Conservation (phyloP, 1,140 invertebrate species). For the Pemphigus obesinymphae region DNA sequence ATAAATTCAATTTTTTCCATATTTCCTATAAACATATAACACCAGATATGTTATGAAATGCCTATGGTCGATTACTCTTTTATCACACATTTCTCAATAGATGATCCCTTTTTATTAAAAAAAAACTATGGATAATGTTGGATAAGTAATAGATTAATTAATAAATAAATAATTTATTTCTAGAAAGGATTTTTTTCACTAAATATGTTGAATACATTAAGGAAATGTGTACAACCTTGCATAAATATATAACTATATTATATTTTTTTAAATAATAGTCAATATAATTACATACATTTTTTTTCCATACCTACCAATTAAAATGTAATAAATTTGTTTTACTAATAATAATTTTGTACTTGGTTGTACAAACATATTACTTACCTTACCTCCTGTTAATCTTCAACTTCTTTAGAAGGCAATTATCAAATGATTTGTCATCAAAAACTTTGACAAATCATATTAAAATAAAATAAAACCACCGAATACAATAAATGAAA, state of each 20-base stretch:
- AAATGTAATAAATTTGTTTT: background rate
- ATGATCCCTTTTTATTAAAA: no score
- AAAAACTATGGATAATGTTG: no score
- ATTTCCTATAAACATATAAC: no score
- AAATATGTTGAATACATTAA: no score
- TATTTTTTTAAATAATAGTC: background rate
- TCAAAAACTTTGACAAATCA: background rate
- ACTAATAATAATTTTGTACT: background rate
- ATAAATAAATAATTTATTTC: no score
- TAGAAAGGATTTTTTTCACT: no score
- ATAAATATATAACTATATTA: background rate
- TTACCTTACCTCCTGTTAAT: conserved; percentile 1
- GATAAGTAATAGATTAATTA: no score
- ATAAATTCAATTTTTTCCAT: no score
- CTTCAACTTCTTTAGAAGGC: background rate
- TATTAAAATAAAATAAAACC: background rate
- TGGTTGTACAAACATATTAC: conserved; percentile 1
- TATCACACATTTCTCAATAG: no score
- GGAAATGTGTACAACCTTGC: no score
- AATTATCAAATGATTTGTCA: background rate
- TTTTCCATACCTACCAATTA: background rate
- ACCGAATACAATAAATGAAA: background rate
- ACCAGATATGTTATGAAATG: no score
- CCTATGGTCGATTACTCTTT: no score
- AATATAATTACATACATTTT: background rate